Conservation (phyloP, 2,888 invertebrate species). For the Aphodius sticticus region DNA sequence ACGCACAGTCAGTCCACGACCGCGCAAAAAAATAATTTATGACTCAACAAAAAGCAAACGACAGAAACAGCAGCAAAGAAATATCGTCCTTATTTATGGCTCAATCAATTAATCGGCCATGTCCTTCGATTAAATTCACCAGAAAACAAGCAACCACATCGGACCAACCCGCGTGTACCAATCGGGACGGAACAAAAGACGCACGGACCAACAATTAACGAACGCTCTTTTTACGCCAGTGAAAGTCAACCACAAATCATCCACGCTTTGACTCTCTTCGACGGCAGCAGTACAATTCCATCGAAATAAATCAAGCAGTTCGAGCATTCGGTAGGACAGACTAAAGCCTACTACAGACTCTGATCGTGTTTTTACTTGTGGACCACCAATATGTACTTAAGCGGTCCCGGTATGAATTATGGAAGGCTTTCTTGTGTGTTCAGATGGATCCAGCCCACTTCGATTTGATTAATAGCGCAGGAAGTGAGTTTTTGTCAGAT, state of each 20-base stretch:
- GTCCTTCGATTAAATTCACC: not conserved
- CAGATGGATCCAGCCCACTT: not conserved
- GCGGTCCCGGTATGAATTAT: not conserved
- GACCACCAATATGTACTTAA: conserved; percentile 4
- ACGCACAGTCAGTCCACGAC: not conserved
- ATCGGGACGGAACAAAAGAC: not conserved
- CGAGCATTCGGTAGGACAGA: not conserved
- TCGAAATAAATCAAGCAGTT: conserved; percentile 17
- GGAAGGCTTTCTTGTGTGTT: not conserved
- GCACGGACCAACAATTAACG: not conserved
- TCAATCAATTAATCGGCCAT: not conserved
- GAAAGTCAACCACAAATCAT: not conserved
- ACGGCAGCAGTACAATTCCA: conserved; percentile 19
- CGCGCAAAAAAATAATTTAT: not conserved
- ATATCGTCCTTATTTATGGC: not conserved
- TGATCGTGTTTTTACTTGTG: not conserved
- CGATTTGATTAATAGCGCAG: not conserved
- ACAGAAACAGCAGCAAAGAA: not conserved
- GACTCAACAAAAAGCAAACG: not conserved
- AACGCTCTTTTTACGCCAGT: not conserved
- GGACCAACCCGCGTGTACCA: not conserved
- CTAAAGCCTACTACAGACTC: not conserved
- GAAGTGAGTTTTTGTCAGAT: not conserved
- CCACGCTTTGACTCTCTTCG: not conserved
- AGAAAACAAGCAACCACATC: not conserved